Evolutionary conservation across 2,113 vertebrate species (phyloP).

Genomic region (Saguinus midas): DNA sequence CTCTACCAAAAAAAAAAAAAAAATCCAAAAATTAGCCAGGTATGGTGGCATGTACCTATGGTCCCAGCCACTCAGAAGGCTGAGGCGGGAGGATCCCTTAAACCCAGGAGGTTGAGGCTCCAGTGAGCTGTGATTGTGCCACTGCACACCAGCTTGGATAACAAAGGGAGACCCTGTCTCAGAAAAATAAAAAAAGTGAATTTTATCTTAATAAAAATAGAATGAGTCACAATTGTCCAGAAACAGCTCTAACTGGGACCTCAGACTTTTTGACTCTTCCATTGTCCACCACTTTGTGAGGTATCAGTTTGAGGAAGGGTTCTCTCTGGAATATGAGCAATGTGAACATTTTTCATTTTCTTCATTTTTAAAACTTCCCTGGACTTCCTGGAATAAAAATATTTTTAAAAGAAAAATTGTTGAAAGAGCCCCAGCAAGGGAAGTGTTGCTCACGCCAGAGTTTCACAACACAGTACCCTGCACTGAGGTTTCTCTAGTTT

Average conservation of each 20-base stretch:
- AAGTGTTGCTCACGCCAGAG: background rate
- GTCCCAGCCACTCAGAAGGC: too few relatives aligned
- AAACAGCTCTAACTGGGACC: background rate
- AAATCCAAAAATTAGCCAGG: too few relatives aligned
- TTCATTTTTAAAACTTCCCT: background rate
- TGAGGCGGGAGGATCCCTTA: too few relatives aligned
- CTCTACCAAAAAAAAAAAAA: too few relatives aligned
- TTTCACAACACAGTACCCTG: background rate
- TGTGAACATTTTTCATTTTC: background rate
- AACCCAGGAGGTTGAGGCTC: too few relatives aligned
- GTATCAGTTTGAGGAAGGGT: background rate
- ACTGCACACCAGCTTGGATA: too few relatives aligned
- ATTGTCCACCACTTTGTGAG: background rate
- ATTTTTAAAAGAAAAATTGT: conserved; percentile 28
- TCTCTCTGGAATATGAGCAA: background rate
- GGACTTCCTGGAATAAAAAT: background rate
- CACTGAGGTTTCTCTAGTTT: background rate
- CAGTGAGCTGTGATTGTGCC: too few relatives aligned
- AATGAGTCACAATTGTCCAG: background rate
- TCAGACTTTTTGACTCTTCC: background rate
- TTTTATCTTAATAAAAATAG: background rate
- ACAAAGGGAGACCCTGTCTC: too few relatives aligned
- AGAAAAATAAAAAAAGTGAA: background rate
- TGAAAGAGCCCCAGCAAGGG: background rate
- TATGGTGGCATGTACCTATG: too few relatives aligned